Evolutionary conservation across 2,888 invertebrate genomes (phyloP), one percentile per base, ranked within the genome.

Genomic region (Baccha elongata): DNA sequence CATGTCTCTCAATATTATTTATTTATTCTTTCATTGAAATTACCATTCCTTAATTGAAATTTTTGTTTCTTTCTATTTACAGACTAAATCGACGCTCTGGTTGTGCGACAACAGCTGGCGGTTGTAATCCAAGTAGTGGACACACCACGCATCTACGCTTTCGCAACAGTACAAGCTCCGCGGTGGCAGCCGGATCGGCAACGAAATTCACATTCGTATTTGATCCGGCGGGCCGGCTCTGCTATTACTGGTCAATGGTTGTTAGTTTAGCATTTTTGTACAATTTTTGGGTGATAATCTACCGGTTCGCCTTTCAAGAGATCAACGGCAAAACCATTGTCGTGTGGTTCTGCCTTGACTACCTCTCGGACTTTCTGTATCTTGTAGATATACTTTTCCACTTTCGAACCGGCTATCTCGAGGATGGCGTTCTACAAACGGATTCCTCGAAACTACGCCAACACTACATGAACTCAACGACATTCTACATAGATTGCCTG

Each of bases 281-380:
- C 93, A 98, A 98, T 92, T 96, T 98, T 90, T 98, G 98, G 98
- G 97, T 97, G 91, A 97, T 99, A 92, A 98, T 98, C 91, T 99
- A 98, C 93, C 95, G 99, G 92, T 99, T 98, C 93, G 98, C 99
- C 92, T 99, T 99, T 92, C 96, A 98, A 92, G 99, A 99, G 92
- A 98, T 98, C 88, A 97, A 96, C 91, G 94, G 96, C 94, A 95
- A 97, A 89, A 98, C 97, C 87, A 93, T 97, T 86, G 94, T 96
- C 88, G 94, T 98, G 88, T 99, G 99, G 99, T 98, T 99, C 92
- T 96, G 96, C 89, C 92, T 99, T 91, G 99, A 99, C 92, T 99
- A 99, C 92, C 94, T 97, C 90, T 97, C 98, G 86, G 99, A 99
- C 92, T 95, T 98, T 91, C 94, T 99, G 86, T 99, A 99, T 93